Conservation (phyloP, 2,888 invertebrate species). For the Dryadula phaetusa region DNA sequence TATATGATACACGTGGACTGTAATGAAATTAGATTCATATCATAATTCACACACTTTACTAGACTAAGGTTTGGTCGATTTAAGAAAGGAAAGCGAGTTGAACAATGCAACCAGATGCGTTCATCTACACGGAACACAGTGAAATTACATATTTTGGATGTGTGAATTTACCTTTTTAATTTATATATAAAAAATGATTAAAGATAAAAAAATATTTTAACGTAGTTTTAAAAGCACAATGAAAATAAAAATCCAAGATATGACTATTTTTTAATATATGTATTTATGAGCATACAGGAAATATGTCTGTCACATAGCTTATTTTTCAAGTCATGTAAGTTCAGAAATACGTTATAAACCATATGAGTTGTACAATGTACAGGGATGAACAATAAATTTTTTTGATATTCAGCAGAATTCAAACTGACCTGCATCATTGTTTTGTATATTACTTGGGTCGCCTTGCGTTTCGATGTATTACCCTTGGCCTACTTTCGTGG, state of each 20-base stretch:
- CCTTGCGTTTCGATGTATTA: conserved; percentile 52
- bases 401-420: conserved; percentile 45
- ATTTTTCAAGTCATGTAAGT: neutral
- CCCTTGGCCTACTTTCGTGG: conserved; percentile 66
- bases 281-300: no score
- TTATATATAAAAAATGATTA: no score
- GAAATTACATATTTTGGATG: conserved; percentile 44
- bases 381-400: conserved; percentile 41
- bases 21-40: conserved; percentile 35
- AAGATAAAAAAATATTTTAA: no score
- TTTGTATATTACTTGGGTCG: conserved; percentile 39
- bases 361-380: neutral
- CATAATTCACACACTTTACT: conserved; percentile 48
- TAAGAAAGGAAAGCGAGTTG: conserved; percentile 67
- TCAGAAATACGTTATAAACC: neutral
- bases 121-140: conserved; percentile 51
- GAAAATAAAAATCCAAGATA: no score
- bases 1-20: conserved; percentile 31
- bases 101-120: conserved; percentile 56
- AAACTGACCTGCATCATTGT: conserved; percentile 40
- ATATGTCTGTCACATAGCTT: no score
- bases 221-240: no score
- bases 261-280: neutral
- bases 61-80: conserved; percentile 51
- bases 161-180: conserved; percentile 28